A percentile compares a stretch with the other conserved stretches of the same genome.
These are phyloP conservation scores for Ceratina japonica DNA, from an alignment of 1,140 invertebrate genomes.

Conservation along the genomic window DNA sequence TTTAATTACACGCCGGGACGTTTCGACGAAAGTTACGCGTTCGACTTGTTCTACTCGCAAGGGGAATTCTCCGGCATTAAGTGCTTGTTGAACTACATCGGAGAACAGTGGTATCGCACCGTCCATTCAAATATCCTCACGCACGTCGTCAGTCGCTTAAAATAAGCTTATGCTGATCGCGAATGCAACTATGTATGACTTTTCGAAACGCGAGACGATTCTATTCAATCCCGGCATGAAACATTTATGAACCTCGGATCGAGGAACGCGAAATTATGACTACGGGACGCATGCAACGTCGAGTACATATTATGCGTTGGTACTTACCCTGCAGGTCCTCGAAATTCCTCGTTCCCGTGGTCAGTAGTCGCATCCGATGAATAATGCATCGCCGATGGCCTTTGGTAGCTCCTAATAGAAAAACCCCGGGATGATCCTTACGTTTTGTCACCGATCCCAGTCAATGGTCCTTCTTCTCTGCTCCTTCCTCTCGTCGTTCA, in stretches of 20 bases:
- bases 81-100: neutral
- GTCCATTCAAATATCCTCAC: neutral
- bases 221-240: conserved; percentile 39
- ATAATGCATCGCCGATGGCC: conserved; percentile 35
- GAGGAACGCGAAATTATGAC: conserved; percentile 32
- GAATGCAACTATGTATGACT: neutral
- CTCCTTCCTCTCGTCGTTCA: too few relatives aligned
- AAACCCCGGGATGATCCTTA: neutral
- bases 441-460: neutral
- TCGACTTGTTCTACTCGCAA: neutral
- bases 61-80: conserved; percentile 8
- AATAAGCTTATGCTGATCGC: conserved; percentile 13
- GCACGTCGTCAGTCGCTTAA: neutral
- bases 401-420: neutral
- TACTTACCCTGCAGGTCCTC: conserved; percentile 20
- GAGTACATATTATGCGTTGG: conserved; percentile 3
- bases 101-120: too few relatives aligned
- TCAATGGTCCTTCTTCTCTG: too few relatives aligned
- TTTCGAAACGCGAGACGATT: conserved; percentile 30
- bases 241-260: conserved; percentile 37
- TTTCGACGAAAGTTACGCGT: conserved; percentile 19
- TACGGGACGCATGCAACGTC: conserved; percentile 16
- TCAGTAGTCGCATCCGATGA: conserved; percentile 23
- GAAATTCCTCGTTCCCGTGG: conserved; percentile 30
- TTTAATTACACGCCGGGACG: conserved; percentile 15